Base-by-base conservation (phyloP, 2,797 vertebrate species). In the Rhabdophis nuchalis region DNA sequence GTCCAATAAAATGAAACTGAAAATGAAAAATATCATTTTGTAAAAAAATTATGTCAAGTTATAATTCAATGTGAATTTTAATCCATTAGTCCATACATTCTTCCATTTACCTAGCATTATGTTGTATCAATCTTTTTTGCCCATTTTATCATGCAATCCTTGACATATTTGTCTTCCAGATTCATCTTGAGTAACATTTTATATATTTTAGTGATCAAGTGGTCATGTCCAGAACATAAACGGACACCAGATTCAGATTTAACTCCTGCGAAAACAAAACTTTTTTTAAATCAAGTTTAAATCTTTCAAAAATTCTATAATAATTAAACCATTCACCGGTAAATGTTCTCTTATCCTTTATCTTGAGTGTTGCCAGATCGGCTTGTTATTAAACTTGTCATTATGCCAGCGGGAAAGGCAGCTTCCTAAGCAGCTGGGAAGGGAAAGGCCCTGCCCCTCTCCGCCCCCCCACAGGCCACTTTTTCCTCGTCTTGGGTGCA, bases 391-490 rank as follows among this genome's bases (percentile, higher is more conserved):
- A 68, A 32, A 68, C 6, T 16, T 32, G 64, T 32, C 64, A 16
- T 68, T 68, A 32, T 32, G 64, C 64, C n/a, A 68, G 29, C 4
- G 5, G n/a, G 64, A 16, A 68, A 32, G 64, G 5, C n/a, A 68
- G n/a, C 64, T 29, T 68, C 64, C n/a, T 32, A 14, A 68, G 14
- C 6, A 5, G 14, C n/a, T 32, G n/a, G n/a, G 64, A 68, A 68
- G n/a, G n/a, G 64, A 32, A 68, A 68, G 6, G 14, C 61, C 29
- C 1, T 16, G 13, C 2, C n/a, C 61, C 29, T 32, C n/a, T 32
- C 64, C 14, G 1, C n/a, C 13, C 29, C 27, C 27, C 6, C 13
- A 32, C 0, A 1, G n/a, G 5, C 5, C 0, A 2, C 13, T 2
- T 68, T 68, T 68, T 68, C 61, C 13, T 32, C n/a, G n/a, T 68